Evolutionary conservation across 2,888 invertebrate genomes (phyloP).

Genomic region (Xestobium rufovillosum): DNA sequence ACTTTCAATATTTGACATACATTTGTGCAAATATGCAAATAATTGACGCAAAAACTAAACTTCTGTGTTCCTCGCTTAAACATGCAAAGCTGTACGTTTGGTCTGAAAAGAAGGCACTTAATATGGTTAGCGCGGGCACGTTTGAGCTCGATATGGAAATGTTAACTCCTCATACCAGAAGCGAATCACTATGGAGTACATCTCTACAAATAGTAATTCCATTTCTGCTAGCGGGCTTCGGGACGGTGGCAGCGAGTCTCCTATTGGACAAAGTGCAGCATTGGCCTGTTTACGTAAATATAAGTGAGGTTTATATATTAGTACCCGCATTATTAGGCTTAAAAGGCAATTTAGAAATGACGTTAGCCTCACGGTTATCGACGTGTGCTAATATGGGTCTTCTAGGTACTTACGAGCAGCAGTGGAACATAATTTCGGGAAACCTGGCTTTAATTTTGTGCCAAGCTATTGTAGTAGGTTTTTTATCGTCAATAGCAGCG

Average conservation of each 20-base stretch:
- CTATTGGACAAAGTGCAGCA: slow-evolving; percentile 80
- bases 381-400: slow-evolving; percentile 87
- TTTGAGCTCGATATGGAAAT: too few relatives aligned
- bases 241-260: slow-evolving; percentile 85
- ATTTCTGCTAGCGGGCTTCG: slow-evolving; percentile 80
- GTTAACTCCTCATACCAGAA: too few relatives aligned
- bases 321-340: slow-evolving; percentile 85
- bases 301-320: slow-evolving; percentile 83
- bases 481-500: slow-evolving; percentile 76
- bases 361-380: slow-evolving; percentile 81
- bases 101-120: too few relatives aligned
- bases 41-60: too few relatives aligned
- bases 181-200: slow-evolving; percentile 52
- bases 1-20: too few relatives aligned
- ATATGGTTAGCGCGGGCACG: too few relatives aligned
- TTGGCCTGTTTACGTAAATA: slow-evolving; percentile 74
- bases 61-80: too few relatives aligned
- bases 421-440: slow-evolving; percentile 58
- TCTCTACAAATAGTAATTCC: slow-evolving; percentile 77
- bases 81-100: too few relatives aligned
- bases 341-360: slow-evolving; percentile 94
- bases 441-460: slow-evolving; percentile 65
- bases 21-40: too few relatives aligned
- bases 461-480: slow-evolving; percentile 78
- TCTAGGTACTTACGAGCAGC: slow-evolving; percentile 58